phyloP scores from a whole-genome alignment of 92 coral and sea anemone genomes.

The Phenganax marumi region DNA sequence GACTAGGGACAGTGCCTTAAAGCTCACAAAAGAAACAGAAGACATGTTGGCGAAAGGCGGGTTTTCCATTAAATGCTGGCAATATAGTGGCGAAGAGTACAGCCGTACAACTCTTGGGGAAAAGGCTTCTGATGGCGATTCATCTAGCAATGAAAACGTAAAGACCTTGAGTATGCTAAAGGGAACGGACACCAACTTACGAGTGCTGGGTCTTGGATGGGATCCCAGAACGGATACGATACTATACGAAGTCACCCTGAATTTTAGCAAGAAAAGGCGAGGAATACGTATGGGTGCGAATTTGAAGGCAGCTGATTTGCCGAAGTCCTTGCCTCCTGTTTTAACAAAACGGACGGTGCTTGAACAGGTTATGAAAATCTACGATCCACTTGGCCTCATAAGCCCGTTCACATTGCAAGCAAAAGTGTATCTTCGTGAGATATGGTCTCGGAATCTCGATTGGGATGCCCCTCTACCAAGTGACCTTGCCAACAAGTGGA shows the following conservation, averaged over 20 bases:
- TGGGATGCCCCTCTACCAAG: constrained; percentile 35
- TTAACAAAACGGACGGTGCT: constrained; percentile 14
- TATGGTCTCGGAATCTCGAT: constrained; percentile 43
- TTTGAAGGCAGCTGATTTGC: constrained; percentile 7
- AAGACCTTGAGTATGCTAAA: constrained; percentile 15
- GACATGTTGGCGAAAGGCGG: no score
- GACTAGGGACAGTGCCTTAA: constrained; percentile 2
- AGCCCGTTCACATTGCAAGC: constrained; percentile 22
- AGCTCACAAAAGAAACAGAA: not conserved
- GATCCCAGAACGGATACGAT: not conserved
- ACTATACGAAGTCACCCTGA: constrained; percentile 15
- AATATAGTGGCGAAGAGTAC: no score
- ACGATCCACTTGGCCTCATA: constrained; percentile 10
- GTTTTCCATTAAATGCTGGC: no score
- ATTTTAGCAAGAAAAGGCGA: constrained; percentile 28
- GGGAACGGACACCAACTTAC: not conserved
- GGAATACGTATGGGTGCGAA: constrained; percentile 23
- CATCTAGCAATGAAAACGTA: no score
- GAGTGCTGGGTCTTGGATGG: constrained; percentile 6
- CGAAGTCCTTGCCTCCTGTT: constrained; percentile 6
- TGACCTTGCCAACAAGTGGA: constrained; percentile 46
- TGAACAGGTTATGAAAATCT: constrained; percentile 32
- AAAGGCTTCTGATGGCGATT: no score
- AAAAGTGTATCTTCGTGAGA: constrained; percentile 12
- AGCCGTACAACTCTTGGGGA: no score